These are phyloP conservation scores for Amblyjoppa proteus DNA, from an alignment of 2,888 invertebrate genomes.

Conservation along the genomic window DNA sequence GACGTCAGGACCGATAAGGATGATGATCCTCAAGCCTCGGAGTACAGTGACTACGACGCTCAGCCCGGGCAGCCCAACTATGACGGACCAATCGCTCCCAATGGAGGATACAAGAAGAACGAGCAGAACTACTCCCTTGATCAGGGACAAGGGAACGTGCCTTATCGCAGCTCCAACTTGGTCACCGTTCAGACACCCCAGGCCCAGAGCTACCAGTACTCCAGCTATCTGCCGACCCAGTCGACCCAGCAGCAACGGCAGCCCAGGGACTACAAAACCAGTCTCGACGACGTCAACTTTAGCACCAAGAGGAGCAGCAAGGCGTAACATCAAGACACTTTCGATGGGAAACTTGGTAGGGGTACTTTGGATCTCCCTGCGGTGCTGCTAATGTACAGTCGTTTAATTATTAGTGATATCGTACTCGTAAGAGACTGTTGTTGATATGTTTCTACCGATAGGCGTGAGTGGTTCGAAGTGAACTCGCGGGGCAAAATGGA, in stretches of 20 bases:
- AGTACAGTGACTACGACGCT: constrained; percentile 77
- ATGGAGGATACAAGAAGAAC: constrained; percentile 65
- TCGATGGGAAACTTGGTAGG: background rate
- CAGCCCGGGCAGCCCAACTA: constrained; percentile 67
- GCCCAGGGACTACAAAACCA: constrained; percentile 71
- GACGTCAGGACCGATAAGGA: constrained; percentile 67
- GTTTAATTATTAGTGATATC: constrained; percentile 22
- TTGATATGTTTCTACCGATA: background rate
- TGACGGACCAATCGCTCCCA: constrained; percentile 56
- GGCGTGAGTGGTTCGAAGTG: too few species aligned
- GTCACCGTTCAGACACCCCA: constrained; percentile 75
- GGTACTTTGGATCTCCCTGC: background rate
- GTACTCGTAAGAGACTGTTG: constrained; percentile 40
- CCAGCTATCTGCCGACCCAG: constrained; percentile 75
- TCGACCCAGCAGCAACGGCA: constrained; percentile 65
- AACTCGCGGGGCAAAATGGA: too few species aligned
- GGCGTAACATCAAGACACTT: constrained; percentile 56
- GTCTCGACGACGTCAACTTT: constrained; percentile 75
- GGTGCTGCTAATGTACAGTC: constrained; percentile 43
- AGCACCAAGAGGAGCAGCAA: constrained; percentile 75
- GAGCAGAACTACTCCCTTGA: constrained; percentile 71
- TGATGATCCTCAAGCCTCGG: constrained; percentile 67
- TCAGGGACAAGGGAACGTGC: constrained; percentile 66
- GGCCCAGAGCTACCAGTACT: constrained; percentile 77
- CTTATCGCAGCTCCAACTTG: constrained; percentile 74